Percentiles rank a stretch among this genome's conserved stretches.
Evolutionary conservation across 2,888 invertebrate genomes (phyloP).

Genomic region (Troglohyphantes excavatus): DNA sequence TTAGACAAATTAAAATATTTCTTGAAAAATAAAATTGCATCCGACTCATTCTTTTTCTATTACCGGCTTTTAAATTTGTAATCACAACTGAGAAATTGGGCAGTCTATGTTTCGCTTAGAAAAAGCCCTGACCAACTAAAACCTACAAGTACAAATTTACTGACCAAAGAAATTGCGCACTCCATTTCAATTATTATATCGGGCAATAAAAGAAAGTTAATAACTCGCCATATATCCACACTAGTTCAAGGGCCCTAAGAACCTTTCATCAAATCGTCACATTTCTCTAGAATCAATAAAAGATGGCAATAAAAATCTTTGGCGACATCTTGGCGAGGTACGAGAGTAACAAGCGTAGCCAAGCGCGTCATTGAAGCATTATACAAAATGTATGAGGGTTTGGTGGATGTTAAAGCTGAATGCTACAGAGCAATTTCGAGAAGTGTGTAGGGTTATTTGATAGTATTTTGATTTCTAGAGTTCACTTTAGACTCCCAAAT

Average conservation of each 20-base stretch:
- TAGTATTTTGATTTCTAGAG: slow-evolving; percentile 71
- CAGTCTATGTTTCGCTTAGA: too few relatives aligned
- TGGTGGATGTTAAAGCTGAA: slow-evolving; percentile 37
- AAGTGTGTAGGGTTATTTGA: slow-evolving; percentile 78
- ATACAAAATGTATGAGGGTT: slow-evolving; percentile 74
- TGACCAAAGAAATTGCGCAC: slow-evolving; percentile 11
- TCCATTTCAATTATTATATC: slow-evolving; percentile 53
- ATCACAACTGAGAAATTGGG: too few relatives aligned
- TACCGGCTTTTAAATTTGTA: too few relatives aligned
- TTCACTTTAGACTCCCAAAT: slow-evolving; percentile 69
- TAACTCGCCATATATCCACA: slow-evolving; percentile 50
- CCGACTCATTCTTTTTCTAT: too few relatives aligned
- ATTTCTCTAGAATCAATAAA: slow-evolving; percentile 52
- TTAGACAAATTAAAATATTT: too few relatives aligned
- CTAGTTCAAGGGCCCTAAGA: slow-evolving; percentile 61
- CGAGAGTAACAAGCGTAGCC: slow-evolving; percentile 12
- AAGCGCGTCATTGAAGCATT: slow-evolving; percentile 49
- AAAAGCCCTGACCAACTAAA: too few relatives aligned
- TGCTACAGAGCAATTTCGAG: slow-evolving; percentile 73
- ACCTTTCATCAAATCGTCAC: slow-evolving; percentile 74
- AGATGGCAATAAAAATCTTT: slow-evolving; percentile 57
- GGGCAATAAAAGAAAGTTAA: slow-evolving; percentile 68
- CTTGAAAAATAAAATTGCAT: too few relatives aligned
- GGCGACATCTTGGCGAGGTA: slow-evolving; percentile 60
- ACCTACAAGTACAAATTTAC: slow-evolving; percentile 7